Evolutionary conservation across 2,113 vertebrate species (phyloP).

Genomic region (Rana temporaria): DNA sequence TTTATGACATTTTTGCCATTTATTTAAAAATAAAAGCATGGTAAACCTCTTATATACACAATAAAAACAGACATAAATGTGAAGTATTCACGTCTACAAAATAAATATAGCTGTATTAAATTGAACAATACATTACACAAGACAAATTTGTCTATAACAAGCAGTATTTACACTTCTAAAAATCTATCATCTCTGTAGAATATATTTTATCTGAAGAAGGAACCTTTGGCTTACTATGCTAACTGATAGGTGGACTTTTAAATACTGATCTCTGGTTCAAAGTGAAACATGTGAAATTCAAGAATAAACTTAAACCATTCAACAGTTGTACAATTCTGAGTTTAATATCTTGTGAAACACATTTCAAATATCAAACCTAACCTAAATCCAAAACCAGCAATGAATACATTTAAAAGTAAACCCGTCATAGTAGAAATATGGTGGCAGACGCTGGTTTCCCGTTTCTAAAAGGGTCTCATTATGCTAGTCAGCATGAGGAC

Average conservation of each 20-base stretch:
- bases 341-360: no score
- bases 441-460: no score
- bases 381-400: no score
- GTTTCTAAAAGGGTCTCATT: no score
- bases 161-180: background rate
- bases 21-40: constrained; percentile 77
- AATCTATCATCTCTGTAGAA: background rate
- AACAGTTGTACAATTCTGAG: no score
- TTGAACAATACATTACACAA: constrained; percentile 61
- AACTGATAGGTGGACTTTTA: background rate
- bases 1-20: constrained; percentile 79
- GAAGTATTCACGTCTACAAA: constrained; percentile 78
- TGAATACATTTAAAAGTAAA: no score
- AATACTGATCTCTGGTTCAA: background rate
- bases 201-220: constrained; percentile 6
- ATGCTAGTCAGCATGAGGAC: no score
- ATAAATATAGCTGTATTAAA: constrained; percentile 79
- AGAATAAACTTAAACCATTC: no score
- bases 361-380: no score
- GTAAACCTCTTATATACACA: constrained; percentile 77
- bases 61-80: constrained; percentile 63
- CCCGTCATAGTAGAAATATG: no score
- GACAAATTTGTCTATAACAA: constrained; percentile 5
- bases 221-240: constrained; percentile 43
- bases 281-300: no score